Evolutionary conservation across 2,113 vertebrate species (phyloP).

Genomic region (Paraplagusia blochii): DNA sequence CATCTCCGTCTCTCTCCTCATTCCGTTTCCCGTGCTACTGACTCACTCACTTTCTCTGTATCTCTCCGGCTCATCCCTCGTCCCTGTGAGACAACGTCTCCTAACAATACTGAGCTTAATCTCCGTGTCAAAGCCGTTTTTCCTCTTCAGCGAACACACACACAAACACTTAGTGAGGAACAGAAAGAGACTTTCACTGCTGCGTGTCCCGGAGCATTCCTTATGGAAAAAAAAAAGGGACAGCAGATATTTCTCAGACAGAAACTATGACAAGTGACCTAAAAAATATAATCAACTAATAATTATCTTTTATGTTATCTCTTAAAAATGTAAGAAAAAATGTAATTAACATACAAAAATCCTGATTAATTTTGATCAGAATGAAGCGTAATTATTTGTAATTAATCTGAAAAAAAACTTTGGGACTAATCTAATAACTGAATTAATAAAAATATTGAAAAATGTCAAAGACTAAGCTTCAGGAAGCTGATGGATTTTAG

Average conservation of each 20-base stretch:
- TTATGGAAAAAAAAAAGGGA: neutral
- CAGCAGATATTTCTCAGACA: neutral
- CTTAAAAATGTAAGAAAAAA: too few species aligned
- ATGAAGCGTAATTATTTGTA: too few species aligned
- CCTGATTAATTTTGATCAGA: too few species aligned
- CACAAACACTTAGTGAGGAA: conserved; percentile 31
- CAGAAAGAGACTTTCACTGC: conserved; percentile 43
- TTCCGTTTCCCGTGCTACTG: neutral
- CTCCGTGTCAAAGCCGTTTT: conserved; percentile 99
- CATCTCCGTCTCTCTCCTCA: conserved; percentile 49
- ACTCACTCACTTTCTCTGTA: neutral
- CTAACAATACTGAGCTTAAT: conserved; percentile 96
- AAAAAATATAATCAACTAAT: too few species aligned
- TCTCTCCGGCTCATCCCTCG: conserved; percentile 72
- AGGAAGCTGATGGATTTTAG: too few species aligned
- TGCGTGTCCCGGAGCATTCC: neutral
- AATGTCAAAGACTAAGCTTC: too few species aligned
- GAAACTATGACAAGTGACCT: neutral
- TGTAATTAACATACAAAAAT: too few species aligned
- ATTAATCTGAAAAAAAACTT: too few species aligned
- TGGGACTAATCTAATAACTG: too few species aligned
- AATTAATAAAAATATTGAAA: too few species aligned
- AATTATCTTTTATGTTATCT: too few species aligned
- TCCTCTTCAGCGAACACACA: conserved; percentile 87
- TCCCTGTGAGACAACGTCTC: conserved; percentile 98